These are phyloP conservation scores for Coilia nasus DNA, from an alignment of 2,797 vertebrate species.

Conservation along the genomic window DNA sequence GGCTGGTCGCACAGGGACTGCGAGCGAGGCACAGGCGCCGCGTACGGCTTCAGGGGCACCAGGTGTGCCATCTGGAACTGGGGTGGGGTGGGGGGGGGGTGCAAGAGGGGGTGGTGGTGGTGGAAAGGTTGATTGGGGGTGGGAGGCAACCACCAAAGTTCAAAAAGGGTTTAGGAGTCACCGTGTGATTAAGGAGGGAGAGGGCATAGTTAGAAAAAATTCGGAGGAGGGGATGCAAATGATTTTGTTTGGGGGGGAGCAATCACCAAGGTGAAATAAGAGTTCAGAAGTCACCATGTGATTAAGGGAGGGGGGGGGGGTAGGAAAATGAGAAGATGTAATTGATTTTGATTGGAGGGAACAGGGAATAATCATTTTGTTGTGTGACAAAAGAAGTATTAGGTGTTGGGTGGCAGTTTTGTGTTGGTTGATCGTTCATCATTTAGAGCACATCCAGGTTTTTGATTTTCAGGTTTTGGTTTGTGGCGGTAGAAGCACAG, in stretches of 20 bases:
- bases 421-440: not conserved
- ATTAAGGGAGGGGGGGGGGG: not conserved
- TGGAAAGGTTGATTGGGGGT: not conserved
- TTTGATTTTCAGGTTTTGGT: not conserved
- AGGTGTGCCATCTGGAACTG: constrained; percentile 93
- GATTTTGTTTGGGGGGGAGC: not conserved
- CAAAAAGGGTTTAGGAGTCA: constrained; percentile 17
- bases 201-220: not conserved
- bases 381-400: not conserved
- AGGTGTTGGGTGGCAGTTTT: not conserved
- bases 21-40: constrained; percentile 89
- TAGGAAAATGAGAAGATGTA: too few relatives aligned
- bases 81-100: not conserved
- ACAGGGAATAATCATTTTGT: not conserved
- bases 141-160: constrained; percentile 23
- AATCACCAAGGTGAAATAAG: constrained; percentile 31
- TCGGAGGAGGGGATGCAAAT: not conserved
- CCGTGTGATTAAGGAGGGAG: constrained; percentile 12
- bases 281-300: constrained; percentile 26
- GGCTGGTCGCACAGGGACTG: constrained; percentile 94
- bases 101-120: not conserved
- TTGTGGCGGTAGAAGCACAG: not conserved
- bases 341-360: constrained; percentile 40
- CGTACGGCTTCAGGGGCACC: constrained; percentile 91
- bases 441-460: not conserved